phyloP scores from a whole-genome alignment of 2,113 vertebrate genomes.

The Baryphthengus martii region DNA sequence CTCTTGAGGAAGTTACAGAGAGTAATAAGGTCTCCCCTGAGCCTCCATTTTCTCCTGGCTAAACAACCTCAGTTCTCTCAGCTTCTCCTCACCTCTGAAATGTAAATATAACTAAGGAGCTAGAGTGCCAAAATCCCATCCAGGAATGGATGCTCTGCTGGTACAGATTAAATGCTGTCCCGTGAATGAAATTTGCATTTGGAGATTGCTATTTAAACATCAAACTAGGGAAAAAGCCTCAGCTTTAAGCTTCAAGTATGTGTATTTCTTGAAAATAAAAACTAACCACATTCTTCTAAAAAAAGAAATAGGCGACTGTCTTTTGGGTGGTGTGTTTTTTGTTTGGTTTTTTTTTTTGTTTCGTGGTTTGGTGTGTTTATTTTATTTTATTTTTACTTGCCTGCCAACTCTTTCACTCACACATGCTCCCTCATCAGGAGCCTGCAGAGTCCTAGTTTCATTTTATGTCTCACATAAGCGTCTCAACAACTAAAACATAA shows the following conservation, averaged over 20 bases:
- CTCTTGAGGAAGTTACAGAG: no score
- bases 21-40: no score
- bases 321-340: background rate
- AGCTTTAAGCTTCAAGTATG: background rate
- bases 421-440: background rate
- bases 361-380: no score
- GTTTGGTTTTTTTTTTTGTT: background rate
- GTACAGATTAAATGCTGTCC: background rate
- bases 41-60: no score
- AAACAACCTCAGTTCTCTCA: no score
- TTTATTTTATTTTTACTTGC: background rate
- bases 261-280: background rate
- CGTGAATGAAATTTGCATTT: background rate
- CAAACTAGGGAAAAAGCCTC: constrained; percentile 2
- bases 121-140: background rate
- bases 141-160: background rate
- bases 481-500: background rate
- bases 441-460: background rate
- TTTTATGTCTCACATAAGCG: background rate
- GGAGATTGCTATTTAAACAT: background rate
- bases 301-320: background rate
- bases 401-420: background rate
- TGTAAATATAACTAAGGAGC: background rate
- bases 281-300: background rate
- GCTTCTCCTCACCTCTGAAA: background rate